Evolutionary conservation across 2,888 invertebrate genomes (phyloP).

Genomic region (Crepidodera aurea): DNA sequence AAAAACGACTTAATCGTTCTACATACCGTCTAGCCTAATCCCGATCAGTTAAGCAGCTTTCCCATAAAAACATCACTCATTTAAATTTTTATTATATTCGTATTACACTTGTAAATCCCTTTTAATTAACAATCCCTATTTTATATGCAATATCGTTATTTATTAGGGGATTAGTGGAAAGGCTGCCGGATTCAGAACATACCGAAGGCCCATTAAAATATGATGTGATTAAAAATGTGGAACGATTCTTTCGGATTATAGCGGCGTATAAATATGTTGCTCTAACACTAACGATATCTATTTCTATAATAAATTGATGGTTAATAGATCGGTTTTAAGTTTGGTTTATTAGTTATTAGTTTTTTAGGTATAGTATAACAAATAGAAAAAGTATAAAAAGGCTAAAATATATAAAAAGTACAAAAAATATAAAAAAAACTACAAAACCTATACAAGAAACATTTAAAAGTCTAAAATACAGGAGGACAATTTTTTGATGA

Average conservation of each 20-base stretch:
- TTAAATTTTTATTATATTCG: slow-evolving; percentile 3
- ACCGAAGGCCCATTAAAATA: slow-evolving; percentile 8
- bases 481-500: too few relatives aligned
- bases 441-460: too few relatives aligned
- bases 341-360: too few relatives aligned
- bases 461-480: too few relatives aligned
- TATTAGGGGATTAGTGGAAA: slow-evolving; percentile 21
- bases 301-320: slow-evolving; percentile 16
- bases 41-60: not conserved
- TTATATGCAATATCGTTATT: slow-evolving; percentile 21
- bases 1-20: too few relatives aligned
- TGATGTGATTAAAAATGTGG: slow-evolving; percentile 3
- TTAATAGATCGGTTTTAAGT: slow-evolving; percentile 14
- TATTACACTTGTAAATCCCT: slow-evolving; percentile 29
- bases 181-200: slow-evolving; percentile 13
- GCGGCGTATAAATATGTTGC: slow-evolving; percentile 12
- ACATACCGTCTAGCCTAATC: not conserved
- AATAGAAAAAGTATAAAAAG: too few relatives aligned
- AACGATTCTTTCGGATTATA: slow-evolving; percentile 4
- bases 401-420: too few relatives aligned
- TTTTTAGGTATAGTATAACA: too few relatives aligned
- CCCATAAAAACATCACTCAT: not conserved
- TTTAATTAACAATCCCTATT: slow-evolving; percentile 23
- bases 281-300: slow-evolving; percentile 18
- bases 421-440: too few relatives aligned